phyloP scores from a whole-genome alignment of 2,113 vertebrate species.

The Solea senegalensis region DNA sequence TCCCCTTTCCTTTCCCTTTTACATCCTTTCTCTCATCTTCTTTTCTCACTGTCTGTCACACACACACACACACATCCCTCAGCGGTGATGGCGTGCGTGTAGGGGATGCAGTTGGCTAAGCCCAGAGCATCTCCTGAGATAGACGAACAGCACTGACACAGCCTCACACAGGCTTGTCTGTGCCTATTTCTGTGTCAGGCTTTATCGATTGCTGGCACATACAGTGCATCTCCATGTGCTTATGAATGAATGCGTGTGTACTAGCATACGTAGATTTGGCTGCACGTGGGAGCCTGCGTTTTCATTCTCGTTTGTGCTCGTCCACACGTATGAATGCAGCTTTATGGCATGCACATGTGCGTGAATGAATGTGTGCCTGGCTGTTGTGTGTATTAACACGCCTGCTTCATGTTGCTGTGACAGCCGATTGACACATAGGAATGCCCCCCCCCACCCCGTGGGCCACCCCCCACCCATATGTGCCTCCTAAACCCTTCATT shows the following conservation, averaged over 20 bases:
- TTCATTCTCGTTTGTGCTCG: constrained; percentile 11
- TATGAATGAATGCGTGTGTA: constrained; percentile 53
- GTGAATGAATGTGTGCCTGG: constrained; percentile 27
- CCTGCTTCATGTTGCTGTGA: constrained; percentile 28
- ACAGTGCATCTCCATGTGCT: constrained; percentile 22
- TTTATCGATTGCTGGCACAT: constrained; percentile 66
- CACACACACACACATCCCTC: constrained; percentile 37
- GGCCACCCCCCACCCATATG: constrained; percentile 25
- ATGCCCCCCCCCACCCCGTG: constrained; percentile 65
- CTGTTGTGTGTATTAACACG: constrained; percentile 31
- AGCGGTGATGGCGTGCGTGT: constrained; percentile 61
- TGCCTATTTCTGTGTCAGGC: constrained; percentile 37
- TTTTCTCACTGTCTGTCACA: constrained; percentile 22
- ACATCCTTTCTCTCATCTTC: constrained; percentile 47
- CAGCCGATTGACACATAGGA: constrained; percentile 52
- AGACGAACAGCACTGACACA: constrained; percentile 59
- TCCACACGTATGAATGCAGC: constrained; percentile 29
- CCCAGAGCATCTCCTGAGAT: constrained; percentile 68
- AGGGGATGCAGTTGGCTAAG: constrained; percentile 64
- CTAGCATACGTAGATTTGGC: constrained; percentile 22
- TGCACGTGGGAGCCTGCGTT: constrained; percentile 36
- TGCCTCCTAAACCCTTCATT: constrained; percentile 87
- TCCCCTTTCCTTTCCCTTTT: constrained; percentile 21
- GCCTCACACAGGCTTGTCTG: constrained; percentile 49
- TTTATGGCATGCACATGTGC: constrained; percentile 1